phyloP scores from a whole-genome alignment of 2,888 invertebrate species.

The Candidula unifasciata region DNA sequence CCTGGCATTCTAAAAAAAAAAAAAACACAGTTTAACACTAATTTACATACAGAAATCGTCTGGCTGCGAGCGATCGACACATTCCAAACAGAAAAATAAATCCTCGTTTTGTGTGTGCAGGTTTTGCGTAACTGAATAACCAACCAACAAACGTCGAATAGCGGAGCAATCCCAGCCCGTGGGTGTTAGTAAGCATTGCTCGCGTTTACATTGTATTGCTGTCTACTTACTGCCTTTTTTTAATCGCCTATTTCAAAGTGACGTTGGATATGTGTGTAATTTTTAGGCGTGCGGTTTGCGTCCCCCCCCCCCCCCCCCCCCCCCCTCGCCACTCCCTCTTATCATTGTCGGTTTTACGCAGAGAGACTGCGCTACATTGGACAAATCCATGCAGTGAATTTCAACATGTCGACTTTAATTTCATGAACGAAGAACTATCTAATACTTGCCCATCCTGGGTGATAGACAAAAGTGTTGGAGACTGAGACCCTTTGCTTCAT shows the following conservation, averaged over 20 bases:
- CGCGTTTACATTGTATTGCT: background rate
- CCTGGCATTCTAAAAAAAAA: no score
- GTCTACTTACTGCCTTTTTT: background rate
- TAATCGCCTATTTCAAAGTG: background rate
- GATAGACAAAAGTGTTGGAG: no score
- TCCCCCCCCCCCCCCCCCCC: no score
- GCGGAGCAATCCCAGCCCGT: background rate
- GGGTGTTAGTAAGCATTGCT: background rate
- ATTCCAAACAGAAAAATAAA: conserved; percentile 1
- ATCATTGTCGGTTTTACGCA: no score
- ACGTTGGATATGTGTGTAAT: background rate
- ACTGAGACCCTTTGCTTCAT: no score
- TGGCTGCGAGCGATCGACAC: background rate
- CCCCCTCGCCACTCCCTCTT: no score
- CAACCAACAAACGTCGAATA: background rate
- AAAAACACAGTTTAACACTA: background rate
- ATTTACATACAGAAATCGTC: background rate
- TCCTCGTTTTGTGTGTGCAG: background rate
- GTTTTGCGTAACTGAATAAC: background rate
- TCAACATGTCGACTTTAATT: no score
- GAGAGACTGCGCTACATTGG: no score
- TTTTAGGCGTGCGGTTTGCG: no score
- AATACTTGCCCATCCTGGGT: no score
- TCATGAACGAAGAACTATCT: no score
- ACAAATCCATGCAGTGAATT: no score